Evolutionary conservation across 2,888 invertebrate species (phyloP).

Genomic region (Eupithecia inturbata): DNA sequence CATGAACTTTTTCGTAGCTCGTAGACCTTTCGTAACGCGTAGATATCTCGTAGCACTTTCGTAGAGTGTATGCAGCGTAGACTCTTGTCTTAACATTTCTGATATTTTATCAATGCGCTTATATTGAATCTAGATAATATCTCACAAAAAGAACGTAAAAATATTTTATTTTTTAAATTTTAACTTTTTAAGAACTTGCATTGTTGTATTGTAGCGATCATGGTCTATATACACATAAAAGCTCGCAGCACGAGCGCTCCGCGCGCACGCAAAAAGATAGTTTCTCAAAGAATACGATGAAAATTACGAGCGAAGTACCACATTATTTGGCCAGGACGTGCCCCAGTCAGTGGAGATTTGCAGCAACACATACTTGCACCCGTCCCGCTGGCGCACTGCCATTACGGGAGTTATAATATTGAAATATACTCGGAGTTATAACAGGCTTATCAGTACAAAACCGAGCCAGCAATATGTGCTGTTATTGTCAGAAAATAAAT

Average conservation of each 20-base stretch:
- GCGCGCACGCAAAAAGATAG: too few species aligned
- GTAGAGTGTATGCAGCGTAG: neutral
- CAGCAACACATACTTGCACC: constrained; percentile 43
- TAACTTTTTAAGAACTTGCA: too few species aligned
- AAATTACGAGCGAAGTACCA: constrained; percentile 25
- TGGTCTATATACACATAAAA: too few species aligned
- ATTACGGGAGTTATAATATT: constrained; percentile 47
- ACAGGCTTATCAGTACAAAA: constrained; percentile 46
- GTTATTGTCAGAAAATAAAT: constrained; percentile 39
- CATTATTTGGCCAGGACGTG: constrained; percentile 35
- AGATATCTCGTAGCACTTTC: neutral
- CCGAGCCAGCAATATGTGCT: constrained; percentile 45
- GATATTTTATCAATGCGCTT: neutral
- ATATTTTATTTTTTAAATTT: too few species aligned
- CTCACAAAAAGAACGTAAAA: neutral
- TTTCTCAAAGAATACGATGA: constrained; percentile 13
- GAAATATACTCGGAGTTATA: constrained; percentile 46
- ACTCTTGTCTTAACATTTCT: neutral
- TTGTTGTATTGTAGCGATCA: too few species aligned
- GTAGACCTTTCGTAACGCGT: neutral
- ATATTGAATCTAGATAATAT: neutral
- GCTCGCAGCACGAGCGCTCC: too few species aligned
- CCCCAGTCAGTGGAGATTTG: constrained; percentile 34
- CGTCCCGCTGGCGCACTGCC: constrained; percentile 41
- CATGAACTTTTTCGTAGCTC: neutral